Evolutionary conservation across 1,140 invertebrate genomes (phyloP).

Genomic region (Nymphalis io): DNA sequence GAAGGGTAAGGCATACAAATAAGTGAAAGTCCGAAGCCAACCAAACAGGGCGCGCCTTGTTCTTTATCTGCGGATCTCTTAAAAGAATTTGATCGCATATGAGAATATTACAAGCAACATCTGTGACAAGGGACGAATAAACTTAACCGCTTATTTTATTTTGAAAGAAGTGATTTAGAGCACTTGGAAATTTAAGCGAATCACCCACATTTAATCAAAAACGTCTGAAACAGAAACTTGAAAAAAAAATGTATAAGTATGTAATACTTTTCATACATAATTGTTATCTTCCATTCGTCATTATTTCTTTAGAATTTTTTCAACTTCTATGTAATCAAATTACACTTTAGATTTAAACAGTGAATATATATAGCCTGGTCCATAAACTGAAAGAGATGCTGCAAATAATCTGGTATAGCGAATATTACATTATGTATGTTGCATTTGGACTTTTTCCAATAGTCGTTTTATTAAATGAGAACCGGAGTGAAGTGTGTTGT

Average conservation of each 20-base stretch:
- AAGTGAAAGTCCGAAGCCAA: slow-evolving; percentile 76
- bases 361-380: background rate
- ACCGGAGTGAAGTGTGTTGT: slow-evolving; percentile 37
- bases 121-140: slow-evolving; percentile 78
- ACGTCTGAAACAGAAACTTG: no score
- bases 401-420: slow-evolving; percentile 35
- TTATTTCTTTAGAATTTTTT: no score
- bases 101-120: slow-evolving; percentile 78
- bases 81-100: slow-evolving; percentile 80
- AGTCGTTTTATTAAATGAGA: slow-evolving; percentile 48
- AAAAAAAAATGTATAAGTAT: no score
- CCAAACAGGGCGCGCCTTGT: slow-evolving; percentile 73
- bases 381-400: slow-evolving; percentile 20
- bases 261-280: no score
- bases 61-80: slow-evolving; percentile 79
- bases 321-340: no score
- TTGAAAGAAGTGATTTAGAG: slow-evolving; percentile 24
- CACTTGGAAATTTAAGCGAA: background rate
- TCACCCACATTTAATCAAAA: no score
- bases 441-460: slow-evolving; percentile 51
- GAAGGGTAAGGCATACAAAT: slow-evolving; percentile 79
- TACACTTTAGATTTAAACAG: no score
- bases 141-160: slow-evolving; percentile 62
- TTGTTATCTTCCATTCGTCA: no score
- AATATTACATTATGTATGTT: slow-evolving; percentile 43